These are phyloP conservation scores for Gallinago media DNA, from an alignment of 2,113 vertebrate species.

Conservation along the genomic window DNA sequence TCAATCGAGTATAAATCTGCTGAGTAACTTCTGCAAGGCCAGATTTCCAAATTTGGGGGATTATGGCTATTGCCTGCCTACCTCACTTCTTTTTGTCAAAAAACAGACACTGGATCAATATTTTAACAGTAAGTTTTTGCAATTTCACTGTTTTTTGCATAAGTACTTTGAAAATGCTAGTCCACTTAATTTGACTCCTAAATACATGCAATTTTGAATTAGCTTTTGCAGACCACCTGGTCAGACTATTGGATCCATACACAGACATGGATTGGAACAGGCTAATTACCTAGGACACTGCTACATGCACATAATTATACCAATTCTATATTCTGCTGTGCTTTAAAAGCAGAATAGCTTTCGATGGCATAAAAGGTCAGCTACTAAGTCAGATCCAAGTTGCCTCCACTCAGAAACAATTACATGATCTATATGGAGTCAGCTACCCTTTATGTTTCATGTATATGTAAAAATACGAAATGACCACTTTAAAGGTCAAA, in stretches of 20 bases:
- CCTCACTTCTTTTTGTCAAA: neutral
- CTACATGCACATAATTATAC: neutral
- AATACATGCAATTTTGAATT: neutral
- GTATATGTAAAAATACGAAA: neutral
- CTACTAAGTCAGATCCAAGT: neutral
- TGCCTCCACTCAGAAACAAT: neutral
- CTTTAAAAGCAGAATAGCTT: neutral
- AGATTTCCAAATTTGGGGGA: accelerated
- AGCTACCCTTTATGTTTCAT: too few relatives aligned
- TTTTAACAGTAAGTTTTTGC: neutral
- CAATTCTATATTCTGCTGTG: neutral
- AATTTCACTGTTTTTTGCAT: neutral
- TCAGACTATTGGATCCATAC: neutral
- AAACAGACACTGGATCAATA: neutral
- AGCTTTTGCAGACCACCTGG: neutral
- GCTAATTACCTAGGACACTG: neutral
- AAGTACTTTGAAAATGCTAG: neutral
- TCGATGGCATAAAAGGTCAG: neutral
- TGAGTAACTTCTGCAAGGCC: neutral
- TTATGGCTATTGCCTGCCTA: neutral
- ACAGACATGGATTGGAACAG: neutral
- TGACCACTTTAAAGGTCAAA: neutral
- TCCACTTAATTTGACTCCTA: neutral
- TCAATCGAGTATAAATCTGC: accelerated
- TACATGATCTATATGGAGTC: accelerated